A percentile compares a stretch with the other conserved stretches of the same genome.
Conservation (phyloP, 2,888 invertebrate genomes). For the Ochlodes sylvanus region DNA sequence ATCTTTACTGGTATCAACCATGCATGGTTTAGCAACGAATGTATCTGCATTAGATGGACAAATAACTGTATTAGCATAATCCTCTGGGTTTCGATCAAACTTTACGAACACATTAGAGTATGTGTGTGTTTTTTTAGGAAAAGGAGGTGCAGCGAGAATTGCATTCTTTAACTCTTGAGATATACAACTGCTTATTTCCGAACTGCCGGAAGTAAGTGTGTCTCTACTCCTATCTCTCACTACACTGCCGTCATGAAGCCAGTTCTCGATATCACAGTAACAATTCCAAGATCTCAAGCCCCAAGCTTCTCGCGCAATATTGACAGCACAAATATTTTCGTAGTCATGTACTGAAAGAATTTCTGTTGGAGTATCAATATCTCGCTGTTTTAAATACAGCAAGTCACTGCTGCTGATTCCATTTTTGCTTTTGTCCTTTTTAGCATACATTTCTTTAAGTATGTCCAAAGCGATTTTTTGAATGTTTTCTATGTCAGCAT, state of each 20-base stretch:
- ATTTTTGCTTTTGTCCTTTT: slow-evolving; percentile 76
- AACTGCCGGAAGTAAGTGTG: slow-evolving; percentile 84
- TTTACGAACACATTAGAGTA: slow-evolving; percentile 80
- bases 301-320: slow-evolving; percentile 87
- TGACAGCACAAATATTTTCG: slow-evolving; percentile 87
- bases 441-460: slow-evolving; percentile 81
- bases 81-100: slow-evolving; percentile 75
- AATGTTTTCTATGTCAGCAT: slow-evolving; percentile 82
- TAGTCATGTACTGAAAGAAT: slow-evolving; percentile 87
- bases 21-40: slow-evolving; percentile 84
- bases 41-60: slow-evolving; percentile 78
- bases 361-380: slow-evolving; percentile 83
- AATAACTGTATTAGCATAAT: slow-evolving; percentile 82
- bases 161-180: slow-evolving; percentile 78
- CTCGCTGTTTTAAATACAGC: slow-evolving; percentile 72
- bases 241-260: slow-evolving; percentile 86
- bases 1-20: slow-evolving; percentile 80
- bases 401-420: slow-evolving; percentile 58
- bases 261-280: slow-evolving; percentile 87
- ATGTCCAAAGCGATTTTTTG: slow-evolving; percentile 83
- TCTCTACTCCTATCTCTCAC: slow-evolving; percentile 85
- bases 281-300: slow-evolving; percentile 87
- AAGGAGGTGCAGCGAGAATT: slow-evolving; percentile 73
- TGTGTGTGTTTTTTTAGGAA: slow-evolving; percentile 73
- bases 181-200: slow-evolving; percentile 81